These are phyloP conservation scores for Sialis fuliginosa DNA, from an alignment of 2,888 invertebrate genomes.

Conservation along the genomic window DNA sequence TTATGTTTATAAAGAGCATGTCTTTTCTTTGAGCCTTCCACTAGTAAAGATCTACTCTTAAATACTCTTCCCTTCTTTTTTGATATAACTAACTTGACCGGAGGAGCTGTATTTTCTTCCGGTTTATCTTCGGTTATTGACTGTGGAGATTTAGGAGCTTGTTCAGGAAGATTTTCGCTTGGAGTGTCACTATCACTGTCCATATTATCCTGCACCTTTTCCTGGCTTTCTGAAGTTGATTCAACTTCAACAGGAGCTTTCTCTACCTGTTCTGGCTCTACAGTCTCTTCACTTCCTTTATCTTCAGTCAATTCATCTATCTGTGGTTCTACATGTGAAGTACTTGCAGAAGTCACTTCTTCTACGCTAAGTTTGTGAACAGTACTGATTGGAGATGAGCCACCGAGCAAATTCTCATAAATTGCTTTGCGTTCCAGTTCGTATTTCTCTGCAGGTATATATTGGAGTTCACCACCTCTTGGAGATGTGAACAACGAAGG, in stretches of 20 bases:
- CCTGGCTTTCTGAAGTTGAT: slow-evolving; percentile 9
- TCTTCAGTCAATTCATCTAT: neutral
- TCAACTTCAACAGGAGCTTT: slow-evolving; percentile 7
- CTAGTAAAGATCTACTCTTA: slow-evolving; percentile 58
- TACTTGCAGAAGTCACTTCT: slow-evolving; percentile 8
- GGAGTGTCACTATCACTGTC: slow-evolving; percentile 17
- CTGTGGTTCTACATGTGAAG: neutral
- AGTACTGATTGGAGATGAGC: slow-evolving; percentile 16
- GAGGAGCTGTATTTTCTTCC: slow-evolving; percentile 24
- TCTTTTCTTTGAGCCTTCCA: slow-evolving; percentile 49
- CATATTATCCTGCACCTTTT: slow-evolving; percentile 14
- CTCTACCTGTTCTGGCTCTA: slow-evolving; percentile 7
- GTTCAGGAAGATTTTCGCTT: slow-evolving; percentile 16
- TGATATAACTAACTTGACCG: slow-evolving; percentile 53
- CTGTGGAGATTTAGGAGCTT: slow-evolving; percentile 13
- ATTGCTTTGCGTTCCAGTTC: slow-evolving; percentile 26
- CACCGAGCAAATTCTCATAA: slow-evolving; percentile 24
- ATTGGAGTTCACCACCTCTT: slow-evolving; percentile 23
- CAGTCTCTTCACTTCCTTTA: slow-evolving; percentile 6
- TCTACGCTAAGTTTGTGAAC: slow-evolving; percentile 15
- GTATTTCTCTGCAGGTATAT: slow-evolving; percentile 27
- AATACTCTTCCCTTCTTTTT: slow-evolving; percentile 83
- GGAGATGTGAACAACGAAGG: slow-evolving; percentile 20
- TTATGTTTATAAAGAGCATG: slow-evolving; percentile 75
- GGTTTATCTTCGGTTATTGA: slow-evolving; percentile 3